Evolutionary conservation across 2,888 invertebrate species (phyloP), one percentile per base, ranked within the genome.

Genomic region (Patella caerulea): DNA sequence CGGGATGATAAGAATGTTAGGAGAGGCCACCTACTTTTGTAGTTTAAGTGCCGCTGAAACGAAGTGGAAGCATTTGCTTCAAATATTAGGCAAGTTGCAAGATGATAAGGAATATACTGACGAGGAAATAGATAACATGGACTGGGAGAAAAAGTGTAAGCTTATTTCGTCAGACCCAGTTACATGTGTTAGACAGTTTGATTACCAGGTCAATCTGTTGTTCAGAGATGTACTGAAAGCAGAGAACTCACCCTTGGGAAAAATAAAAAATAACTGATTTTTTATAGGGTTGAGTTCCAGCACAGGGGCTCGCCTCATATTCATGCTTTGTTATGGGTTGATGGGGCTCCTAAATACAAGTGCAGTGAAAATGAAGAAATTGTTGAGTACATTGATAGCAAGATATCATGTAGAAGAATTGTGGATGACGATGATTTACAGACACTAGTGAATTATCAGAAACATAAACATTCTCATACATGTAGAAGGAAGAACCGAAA

Each of bases 201-300:
- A 86, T 59, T 75, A 83, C 54, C 73, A 84, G 72, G 76, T 84
- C n/a, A 59, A 82, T 72, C 56, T 59, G 55, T 80, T 86, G 54
- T 71, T 84, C 17, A 80, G 79, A 14, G 76, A 56, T 3, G 5
- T 71, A 52, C 69, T 82, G 29, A n/a, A 78, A 24, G 12, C 14
- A 19, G 65, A 59, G 14, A n/a, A 79, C 0, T 79, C 80, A 19
- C 83, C 84, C 52, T 69, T 84, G 19, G 83, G 84, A n/a, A n/a
- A n/a, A n/a, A n/a, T n/a, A n/a, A 17, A 71, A 82, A 69, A 73
- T 83, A 12, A 29, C 34, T 15, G 84, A 86, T 72, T 24, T 82
- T 81, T 71, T 84, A 81, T 71, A 76, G 83, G 29, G 82, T 83
- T 12, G 85, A 84, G 84, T 87, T 34, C 87, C 87, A 86, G 71